Conservation (phyloP, 2,888 invertebrate species). For the Lithodes maja region DNA sequence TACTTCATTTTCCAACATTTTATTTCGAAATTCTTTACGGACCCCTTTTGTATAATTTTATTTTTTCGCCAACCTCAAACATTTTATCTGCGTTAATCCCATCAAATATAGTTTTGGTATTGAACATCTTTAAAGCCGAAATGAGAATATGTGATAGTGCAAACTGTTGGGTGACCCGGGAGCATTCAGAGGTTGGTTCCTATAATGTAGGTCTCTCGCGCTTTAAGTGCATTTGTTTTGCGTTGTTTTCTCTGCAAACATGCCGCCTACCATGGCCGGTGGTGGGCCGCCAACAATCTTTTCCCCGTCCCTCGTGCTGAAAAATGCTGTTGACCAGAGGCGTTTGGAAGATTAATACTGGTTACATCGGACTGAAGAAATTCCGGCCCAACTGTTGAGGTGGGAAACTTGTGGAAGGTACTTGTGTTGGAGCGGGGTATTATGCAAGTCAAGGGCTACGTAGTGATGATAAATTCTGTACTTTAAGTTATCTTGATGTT, state of each 20-base stretch:
- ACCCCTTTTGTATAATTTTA: background rate
- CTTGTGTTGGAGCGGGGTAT: background rate
- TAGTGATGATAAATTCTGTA: no score
- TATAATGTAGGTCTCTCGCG: constrained; percentile 38
- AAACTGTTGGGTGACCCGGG: background rate
- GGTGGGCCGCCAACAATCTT: constrained; percentile 30
- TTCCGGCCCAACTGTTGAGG: background rate
- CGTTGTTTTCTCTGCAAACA: constrained; percentile 41
- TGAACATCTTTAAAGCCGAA: background rate
- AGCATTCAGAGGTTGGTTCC: constrained; percentile 5
- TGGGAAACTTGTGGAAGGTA: background rate
- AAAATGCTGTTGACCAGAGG: constrained; percentile 38
- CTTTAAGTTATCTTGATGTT: no score
- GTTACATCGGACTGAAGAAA: constrained; percentile 19
- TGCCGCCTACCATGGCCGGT: background rate
- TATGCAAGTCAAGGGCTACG: background rate
- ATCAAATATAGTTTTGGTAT: background rate
- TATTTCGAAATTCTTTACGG: background rate
- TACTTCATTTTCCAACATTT: constrained; percentile 12
- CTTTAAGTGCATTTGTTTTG: constrained; percentile 53
- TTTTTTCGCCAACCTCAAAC: background rate
- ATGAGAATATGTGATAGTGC: background rate
- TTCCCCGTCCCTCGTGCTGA: constrained; percentile 32
- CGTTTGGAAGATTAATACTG: constrained; percentile 30
- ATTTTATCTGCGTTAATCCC: background rate